These are phyloP conservation scores for Eptatretus burgeri DNA, from an alignment of 2,113 vertebrate species.

Conservation along the genomic window DNA sequence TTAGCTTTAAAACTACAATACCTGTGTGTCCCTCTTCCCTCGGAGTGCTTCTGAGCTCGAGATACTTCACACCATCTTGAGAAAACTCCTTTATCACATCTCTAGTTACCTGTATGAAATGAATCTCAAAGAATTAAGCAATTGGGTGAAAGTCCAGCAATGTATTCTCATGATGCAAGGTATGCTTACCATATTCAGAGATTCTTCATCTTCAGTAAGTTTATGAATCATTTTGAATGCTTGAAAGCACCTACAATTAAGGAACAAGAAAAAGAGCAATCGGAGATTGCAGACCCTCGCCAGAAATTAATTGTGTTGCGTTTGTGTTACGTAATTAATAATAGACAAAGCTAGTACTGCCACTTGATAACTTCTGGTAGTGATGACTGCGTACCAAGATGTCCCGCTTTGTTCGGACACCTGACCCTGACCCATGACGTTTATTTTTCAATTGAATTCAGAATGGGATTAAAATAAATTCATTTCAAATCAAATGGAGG, in stretches of 20 bases:
- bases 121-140: neutral
- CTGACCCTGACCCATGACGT: too few species aligned
- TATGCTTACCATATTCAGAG: conserved; percentile 44
- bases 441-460: too few species aligned
- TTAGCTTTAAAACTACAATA: conserved; percentile 10
- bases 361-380: too few species aligned
- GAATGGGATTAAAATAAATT: too few species aligned
- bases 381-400: too few species aligned
- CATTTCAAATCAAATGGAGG: too few species aligned
- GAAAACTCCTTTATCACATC: conserved; percentile 84
- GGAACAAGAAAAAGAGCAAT: too few species aligned
- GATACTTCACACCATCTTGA: conserved; percentile 64
- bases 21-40: conserved; percentile 30
- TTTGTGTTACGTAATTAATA: too few species aligned
- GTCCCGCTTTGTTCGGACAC: too few species aligned
- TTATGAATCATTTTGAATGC: conserved; percentile 72
- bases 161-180: neutral
- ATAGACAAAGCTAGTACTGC: too few species aligned
- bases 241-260: conserved; percentile 60
- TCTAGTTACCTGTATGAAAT: conserved; percentile 38
- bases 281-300: too few species aligned
- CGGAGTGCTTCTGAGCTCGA: conserved; percentile 77
- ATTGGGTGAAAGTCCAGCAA: neutral
- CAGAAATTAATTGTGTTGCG: too few species aligned
- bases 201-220: conserved; percentile 48